These are phyloP conservation scores for Osmerus mordax DNA, from an alignment of 2,113 vertebrate species.

Conservation along the genomic window DNA sequence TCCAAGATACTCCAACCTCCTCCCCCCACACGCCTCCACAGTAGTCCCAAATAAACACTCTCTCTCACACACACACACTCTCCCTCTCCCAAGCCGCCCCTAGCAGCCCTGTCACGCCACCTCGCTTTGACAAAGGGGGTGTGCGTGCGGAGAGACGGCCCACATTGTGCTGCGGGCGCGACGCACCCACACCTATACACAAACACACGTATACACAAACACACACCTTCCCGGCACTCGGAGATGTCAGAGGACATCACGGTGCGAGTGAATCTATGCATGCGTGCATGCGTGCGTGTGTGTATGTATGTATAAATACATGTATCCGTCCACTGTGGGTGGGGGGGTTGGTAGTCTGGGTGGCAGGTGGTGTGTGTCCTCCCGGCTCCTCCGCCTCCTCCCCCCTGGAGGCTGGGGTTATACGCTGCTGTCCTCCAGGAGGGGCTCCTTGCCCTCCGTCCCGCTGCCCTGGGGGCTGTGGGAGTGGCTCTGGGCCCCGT, in stretches of 20 bases:
- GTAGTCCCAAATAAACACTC: background rate
- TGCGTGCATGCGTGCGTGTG: too few species aligned
- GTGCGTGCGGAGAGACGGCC: background rate
- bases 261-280: constrained; percentile 38
- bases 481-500: constrained; percentile 78
- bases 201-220: constrained; percentile 18
- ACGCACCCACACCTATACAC: background rate
- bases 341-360: constrained; percentile 5
- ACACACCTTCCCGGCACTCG: constrained; percentile 29
- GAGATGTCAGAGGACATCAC: constrained; percentile 23
- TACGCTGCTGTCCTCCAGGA: constrained; percentile 89
- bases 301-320: background rate
- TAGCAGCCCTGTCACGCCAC: background rate
- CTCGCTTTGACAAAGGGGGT: too few species aligned
- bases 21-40: constrained; percentile 26
- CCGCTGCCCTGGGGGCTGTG: constrained; percentile 81
- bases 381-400: constrained; percentile 19
- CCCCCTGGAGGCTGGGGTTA: constrained; percentile 65
- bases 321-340: background rate
- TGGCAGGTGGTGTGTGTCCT: constrained; percentile 23
- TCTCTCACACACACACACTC: background rate
- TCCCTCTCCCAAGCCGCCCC: background rate
- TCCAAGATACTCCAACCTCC: constrained; percentile 3
- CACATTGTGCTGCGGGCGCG: background rate
- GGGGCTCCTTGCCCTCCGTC: constrained; percentile 84